Base-by-base conservation (phyloP, 2,888 invertebrate species). In the Diarsia rubi region DNA sequence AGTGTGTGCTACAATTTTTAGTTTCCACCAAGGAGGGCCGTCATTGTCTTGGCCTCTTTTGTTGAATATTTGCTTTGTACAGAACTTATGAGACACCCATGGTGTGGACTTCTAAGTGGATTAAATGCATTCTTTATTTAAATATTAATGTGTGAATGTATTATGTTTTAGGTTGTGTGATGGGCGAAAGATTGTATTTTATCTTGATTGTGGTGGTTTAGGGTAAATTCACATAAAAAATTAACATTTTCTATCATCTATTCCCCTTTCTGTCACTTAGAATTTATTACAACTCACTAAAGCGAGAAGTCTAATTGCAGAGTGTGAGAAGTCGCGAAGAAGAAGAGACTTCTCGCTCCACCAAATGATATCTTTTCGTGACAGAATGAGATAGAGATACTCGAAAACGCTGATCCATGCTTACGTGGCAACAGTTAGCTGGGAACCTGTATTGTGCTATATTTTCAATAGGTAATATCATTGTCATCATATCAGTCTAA, bases 1-100 rank as follows among this genome's bases (percentile, higher is more conserved):
- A 96, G 96, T 96, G 96, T 81, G 92, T 86, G 89, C 80, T 87
- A 90, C 90, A 91, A 91, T 91, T 94, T 94, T 94, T 91, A 91
- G 91, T 92, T 92, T 92, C 91, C 89, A 90, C 87, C 86, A 90
- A 89, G 90, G 90, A 90, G 88, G 89, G 86, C 87, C 87, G 78
- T 86, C 86, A 88, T 92, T 92, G 91, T 92, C 86, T 90, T 84
- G 84, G 63, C 24, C 73, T 73, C 90, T 90, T 84, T 91, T 91
- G 91, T 91, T 81, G 70, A 57, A 66, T 88, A 77, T 87, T 88
- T 89, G 86, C 89, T 91, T 88, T 87, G 84, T 85, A 75, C 73
- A 37, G 76, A 67, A 67, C 79, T 83, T 81, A 68, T 42, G 73
- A 78, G 71, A 70, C 83, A 72, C 64, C 77, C 54, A 75, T 69